Evolutionary conservation across 2,797 vertebrate species (phyloP).

Genomic region (Morus bassanus): DNA sequence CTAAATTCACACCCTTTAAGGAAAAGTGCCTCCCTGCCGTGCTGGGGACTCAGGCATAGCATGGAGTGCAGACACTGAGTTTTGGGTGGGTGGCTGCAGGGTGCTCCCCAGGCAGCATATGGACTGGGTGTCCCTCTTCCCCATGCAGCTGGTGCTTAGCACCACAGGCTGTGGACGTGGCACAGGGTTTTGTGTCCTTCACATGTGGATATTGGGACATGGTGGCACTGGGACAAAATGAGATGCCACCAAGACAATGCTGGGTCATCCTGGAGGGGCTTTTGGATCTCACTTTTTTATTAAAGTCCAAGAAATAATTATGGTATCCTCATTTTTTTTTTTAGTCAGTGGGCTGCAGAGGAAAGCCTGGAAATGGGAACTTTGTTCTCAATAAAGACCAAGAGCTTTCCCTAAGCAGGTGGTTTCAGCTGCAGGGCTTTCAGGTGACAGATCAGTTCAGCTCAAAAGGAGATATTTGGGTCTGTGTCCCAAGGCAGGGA

Average conservation of each 20-base stretch:
- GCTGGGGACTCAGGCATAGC: neutral
- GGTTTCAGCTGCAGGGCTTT: neutral
- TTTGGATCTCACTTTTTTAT: neutral
- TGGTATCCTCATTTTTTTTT: neutral
- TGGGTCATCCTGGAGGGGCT: neutral
- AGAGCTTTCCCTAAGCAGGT: neutral
- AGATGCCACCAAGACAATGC: neutral
- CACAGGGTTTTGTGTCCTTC: neutral
- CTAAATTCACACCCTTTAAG: neutral
- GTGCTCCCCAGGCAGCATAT: neutral
- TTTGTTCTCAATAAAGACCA: neutral
- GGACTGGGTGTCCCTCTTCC: neutral
- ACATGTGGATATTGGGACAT: neutral
- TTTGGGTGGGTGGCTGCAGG: neutral
- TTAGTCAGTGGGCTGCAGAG: neutral
- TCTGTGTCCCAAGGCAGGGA: neutral
- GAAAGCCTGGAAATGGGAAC: neutral
- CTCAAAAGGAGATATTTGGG: neutral
- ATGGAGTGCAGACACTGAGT: neutral
- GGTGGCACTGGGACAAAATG: neutral
- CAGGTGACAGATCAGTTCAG: neutral
- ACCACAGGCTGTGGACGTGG: accelerated
- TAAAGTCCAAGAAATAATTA: neutral
- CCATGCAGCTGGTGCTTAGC: too few species aligned
- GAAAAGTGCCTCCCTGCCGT: neutral